Base-by-base conservation (phyloP, 2,113 vertebrate genomes). In the Tringa solitaria region DNA sequence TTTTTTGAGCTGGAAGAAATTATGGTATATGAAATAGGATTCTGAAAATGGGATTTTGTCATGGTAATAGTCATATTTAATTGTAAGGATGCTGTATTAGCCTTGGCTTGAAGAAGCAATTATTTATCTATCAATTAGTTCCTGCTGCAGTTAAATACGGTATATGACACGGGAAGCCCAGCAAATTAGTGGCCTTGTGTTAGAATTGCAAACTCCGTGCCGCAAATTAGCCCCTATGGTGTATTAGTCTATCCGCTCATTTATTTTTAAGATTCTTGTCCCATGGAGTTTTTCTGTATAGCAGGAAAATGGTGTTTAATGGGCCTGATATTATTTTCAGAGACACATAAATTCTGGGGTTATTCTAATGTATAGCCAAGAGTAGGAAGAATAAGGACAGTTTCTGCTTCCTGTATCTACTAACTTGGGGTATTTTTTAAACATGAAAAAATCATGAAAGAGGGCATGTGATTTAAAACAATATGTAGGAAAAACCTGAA, bases 231-330 rank as follows among this genome's bases (percentile, higher is more conserved):
- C 37, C 83, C 39, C 69, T 51, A 1, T 63, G 76, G 86, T 84
- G 20, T 74, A 64, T 77, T 93, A 90, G 32, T 77, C 39, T 83
- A 43, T 95, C 54, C 2, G 21, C 41, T 93, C 63, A 86, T 91
- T 94, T 94, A 74, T 90, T 95, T 93, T 96, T 86, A 67, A 85
- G 87, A 86, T 84, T 92, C 60, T 90, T 73, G 87, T 78, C 46
- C 75, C 27, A 51, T 45, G n/a, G 73, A 94, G 80, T 67, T 93
- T 87, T 92, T 93, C 73, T 75, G 17, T 74, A 54, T 32, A 81
- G 32, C 35, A 72, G 35, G 20, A 69, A 85, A 85, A 59, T 90
- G 11, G 7, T 75, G 39, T 87, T 93, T 96, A 94, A 88, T 92
- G 73, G 60, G 10, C 39, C 57, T 90, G 83, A 68, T 85, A 54